Conservation (phyloP, 1,140 invertebrate species). For the Cotesia chilonis region DNA sequence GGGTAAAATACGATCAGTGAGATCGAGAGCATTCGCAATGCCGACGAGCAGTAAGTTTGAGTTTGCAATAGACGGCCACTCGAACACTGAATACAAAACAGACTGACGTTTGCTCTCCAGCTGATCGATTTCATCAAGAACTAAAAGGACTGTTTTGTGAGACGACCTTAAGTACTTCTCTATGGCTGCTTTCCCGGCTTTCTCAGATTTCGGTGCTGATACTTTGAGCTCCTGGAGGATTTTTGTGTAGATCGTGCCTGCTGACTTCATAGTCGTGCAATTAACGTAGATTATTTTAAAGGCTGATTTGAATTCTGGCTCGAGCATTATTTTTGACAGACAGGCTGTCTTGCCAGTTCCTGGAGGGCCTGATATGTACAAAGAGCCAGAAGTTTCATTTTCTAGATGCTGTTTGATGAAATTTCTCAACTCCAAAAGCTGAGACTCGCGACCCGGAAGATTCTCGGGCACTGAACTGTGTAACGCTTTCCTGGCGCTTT, state of each 20-base stretch:
- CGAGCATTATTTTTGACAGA: slow-evolving; percentile 76
- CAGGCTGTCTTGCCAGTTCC: slow-evolving; percentile 96
- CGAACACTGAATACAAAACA: slow-evolving; percentile 92
- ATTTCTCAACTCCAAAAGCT: slow-evolving; percentile 74
- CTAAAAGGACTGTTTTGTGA: slow-evolving; percentile 77
- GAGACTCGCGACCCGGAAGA: slow-evolving; percentile 81
- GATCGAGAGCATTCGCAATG: slow-evolving; percentile 95
- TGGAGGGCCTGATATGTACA: slow-evolving; percentile 95
- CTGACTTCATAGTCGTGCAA: slow-evolving; percentile 82
- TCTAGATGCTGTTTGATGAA: slow-evolving; percentile 77
- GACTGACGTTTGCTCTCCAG: slow-evolving; percentile 84
- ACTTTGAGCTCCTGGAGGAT: slow-evolving; percentile 74
- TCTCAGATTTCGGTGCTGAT: slow-evolving; percentile 66
- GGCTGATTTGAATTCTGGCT: slow-evolving; percentile 68
- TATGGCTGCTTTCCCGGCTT: slow-evolving; percentile 71
- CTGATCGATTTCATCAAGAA: slow-evolving; percentile 98
- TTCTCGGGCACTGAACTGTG: slow-evolving; percentile 75
- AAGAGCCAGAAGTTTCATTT: slow-evolving; percentile 75
- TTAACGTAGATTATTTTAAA: slow-evolving; percentile 80
- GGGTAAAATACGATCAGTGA: slow-evolving; percentile 90
- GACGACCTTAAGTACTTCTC: slow-evolving; percentile 73
- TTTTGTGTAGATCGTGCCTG: slow-evolving; percentile 76
- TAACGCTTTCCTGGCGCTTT: slow-evolving; percentile 71
- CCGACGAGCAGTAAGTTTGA: slow-evolving; percentile 87
- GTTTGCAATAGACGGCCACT: slow-evolving; percentile 81